Percentiles rank a stretch among this genome's conserved stretches.
These are phyloP conservation scores for Tethya wilhelma DNA, from an alignment of 37 sponge, comb jelly and placozoan species.

Conservation along the genomic window DNA sequence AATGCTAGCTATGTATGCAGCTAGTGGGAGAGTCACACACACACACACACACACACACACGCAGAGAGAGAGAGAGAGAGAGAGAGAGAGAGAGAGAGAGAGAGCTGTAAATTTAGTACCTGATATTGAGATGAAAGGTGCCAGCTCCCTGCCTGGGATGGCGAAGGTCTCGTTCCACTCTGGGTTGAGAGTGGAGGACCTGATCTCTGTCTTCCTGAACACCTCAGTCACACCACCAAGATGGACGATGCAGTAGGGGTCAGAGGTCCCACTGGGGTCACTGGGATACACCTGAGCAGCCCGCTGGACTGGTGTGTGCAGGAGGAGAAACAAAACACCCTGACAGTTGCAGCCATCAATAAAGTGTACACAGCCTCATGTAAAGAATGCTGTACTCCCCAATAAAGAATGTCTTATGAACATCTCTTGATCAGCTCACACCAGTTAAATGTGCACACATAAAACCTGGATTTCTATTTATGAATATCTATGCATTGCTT, in stretches of 20 bases:
- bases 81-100: not conserved
- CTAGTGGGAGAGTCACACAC: not conserved
- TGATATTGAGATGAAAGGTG: constrained; percentile 16
- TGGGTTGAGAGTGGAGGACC: constrained; percentile 61
- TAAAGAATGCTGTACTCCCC: not conserved
- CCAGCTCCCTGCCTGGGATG: constrained; percentile 11
- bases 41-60: not conserved
- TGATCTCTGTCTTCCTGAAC: constrained; percentile 51
- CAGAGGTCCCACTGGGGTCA: constrained; percentile 74
- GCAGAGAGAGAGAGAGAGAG: not conserved
- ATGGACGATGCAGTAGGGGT: constrained; percentile 79
- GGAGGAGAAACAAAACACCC: not conserved
- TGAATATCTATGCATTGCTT: too few relatives aligned
- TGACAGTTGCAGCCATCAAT: not conserved
- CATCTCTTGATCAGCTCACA: too few relatives aligned
- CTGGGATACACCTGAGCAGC: constrained; percentile 10
- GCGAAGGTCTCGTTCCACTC: constrained; percentile 68
- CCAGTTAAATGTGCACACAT: too few relatives aligned
- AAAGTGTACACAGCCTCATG: not conserved
- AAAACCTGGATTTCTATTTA: too few relatives aligned
- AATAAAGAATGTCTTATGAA: not conserved
- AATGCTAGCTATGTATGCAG: not conserved
- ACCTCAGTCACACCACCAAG: constrained; percentile 25
- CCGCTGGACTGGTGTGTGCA: not conserved
- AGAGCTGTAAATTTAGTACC: constrained; percentile 7